Percentiles rank a stretch among this genome's conserved stretches.
phyloP scores from a whole-genome alignment of 1,140 invertebrate species.

The Bombus fervidus region DNA sequence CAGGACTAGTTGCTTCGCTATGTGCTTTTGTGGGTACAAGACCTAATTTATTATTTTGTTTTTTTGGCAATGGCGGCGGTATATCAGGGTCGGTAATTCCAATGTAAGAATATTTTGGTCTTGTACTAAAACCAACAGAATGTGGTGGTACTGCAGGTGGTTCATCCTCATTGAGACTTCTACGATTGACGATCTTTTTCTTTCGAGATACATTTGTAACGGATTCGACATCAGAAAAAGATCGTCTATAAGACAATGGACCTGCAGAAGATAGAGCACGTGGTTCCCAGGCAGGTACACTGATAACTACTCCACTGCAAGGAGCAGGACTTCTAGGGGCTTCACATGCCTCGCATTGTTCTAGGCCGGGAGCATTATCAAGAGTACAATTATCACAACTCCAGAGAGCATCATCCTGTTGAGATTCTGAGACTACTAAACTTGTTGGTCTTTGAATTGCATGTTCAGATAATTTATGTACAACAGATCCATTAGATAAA shows the following conservation, averaged over 20 bases:
- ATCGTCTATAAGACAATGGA: constrained; percentile 84
- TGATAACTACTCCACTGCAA: constrained; percentile 82
- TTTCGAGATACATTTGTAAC: constrained; percentile 73
- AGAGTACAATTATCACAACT: constrained; percentile 85
- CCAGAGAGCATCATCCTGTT: constrained; percentile 81
- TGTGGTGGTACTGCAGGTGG: constrained; percentile 81
- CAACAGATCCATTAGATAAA: constrained; percentile 82
- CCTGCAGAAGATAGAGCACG: constrained; percentile 81
- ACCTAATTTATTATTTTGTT: constrained; percentile 75
- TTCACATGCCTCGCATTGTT: constrained; percentile 86
- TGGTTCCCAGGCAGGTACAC: constrained; percentile 82
- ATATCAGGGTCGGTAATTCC: constrained; percentile 83
- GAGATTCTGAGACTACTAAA: constrained; percentile 75
- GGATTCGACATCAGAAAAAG: constrained; percentile 85
- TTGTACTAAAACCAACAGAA: constrained; percentile 78
- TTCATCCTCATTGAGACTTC: constrained; percentile 86
- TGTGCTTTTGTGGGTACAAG: constrained; percentile 76
- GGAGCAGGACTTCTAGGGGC: constrained; percentile 83
- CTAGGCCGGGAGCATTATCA: constrained; percentile 81
- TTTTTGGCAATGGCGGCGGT: constrained; percentile 80
- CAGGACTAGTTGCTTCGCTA: constrained; percentile 78
- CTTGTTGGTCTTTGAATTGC: constrained; percentile 76
- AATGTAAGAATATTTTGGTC: constrained; percentile 84
- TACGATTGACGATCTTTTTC: constrained; percentile 79
- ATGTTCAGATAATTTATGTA: constrained; percentile 75